These are phyloP conservation scores for Beris morrisii DNA, from an alignment of 2,888 invertebrate genomes.

Conservation along the genomic window DNA sequence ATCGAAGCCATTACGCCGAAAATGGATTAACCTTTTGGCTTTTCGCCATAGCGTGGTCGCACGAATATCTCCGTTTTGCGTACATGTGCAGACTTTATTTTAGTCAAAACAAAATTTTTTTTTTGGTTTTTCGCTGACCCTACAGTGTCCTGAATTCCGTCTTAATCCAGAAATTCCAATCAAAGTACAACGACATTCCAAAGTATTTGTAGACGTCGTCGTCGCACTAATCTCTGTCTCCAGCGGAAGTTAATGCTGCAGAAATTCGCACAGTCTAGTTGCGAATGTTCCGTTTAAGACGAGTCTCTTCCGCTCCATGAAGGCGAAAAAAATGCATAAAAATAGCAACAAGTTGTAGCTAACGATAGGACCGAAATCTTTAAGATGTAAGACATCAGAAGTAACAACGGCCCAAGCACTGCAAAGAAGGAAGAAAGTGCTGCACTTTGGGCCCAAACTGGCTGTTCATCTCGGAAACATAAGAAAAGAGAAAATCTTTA, in stretches of 20 bases:
- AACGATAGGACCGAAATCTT: slow-evolving; percentile 4
- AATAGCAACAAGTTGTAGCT: slow-evolving; percentile 29
- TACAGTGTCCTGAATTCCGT: too few species aligned
- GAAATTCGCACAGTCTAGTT: slow-evolving; percentile 18
- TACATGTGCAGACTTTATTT: too few species aligned
- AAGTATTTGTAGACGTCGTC: too few species aligned
- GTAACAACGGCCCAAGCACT: background rate
- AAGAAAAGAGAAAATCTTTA: slow-evolving; percentile 21
- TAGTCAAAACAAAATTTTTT: too few species aligned
- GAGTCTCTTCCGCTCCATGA: slow-evolving; percentile 18
- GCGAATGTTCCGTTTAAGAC: slow-evolving; percentile 9
- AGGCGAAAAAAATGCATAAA: slow-evolving; percentile 1
- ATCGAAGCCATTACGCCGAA: too few species aligned
- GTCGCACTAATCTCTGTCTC: background rate
- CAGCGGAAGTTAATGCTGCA: slow-evolving; percentile 23
- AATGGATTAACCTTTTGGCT: too few species aligned
- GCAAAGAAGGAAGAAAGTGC: slow-evolving; percentile 17
- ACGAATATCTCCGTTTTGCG: too few species aligned
- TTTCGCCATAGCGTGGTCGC: too few species aligned
- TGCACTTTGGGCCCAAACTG: slow-evolving; percentile 4
- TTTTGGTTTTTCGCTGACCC: too few species aligned
- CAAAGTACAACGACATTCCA: too few species aligned
- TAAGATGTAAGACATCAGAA: slow-evolving; percentile 1
- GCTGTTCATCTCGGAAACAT: background rate
- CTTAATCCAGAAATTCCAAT: too few species aligned